Evolutionary conservation across 2,113 vertebrate species (phyloP), one percentile per base, ranked within the genome.

Genomic region (Harpagus bidentatus): DNA sequence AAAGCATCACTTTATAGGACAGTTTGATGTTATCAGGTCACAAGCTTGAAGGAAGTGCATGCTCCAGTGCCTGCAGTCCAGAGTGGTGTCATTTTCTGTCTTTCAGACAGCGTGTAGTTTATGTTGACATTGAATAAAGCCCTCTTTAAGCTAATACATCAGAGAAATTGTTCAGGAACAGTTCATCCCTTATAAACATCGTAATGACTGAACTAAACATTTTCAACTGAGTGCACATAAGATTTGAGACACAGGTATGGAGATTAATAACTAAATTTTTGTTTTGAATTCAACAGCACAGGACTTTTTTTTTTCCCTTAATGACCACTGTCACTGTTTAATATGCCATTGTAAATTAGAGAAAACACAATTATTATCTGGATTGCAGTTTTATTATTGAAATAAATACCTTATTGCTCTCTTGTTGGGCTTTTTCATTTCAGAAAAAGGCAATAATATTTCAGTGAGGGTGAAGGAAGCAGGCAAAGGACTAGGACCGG

Each of bases 131-230:
- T 59, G 52, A 74, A 47, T 32, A 80, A 88, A 82, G 8, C 13
- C 13, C 38, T 95, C 50, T 91, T 72, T 1, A 80, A 77, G 36
- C 6, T 22, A 94, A 40, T 28, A 13, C 34, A 43, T 85, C 65
- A 77, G 66, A 82, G 58, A 95, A 82, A 82, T 69, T 18, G 34
- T 73, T 93, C 62, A 88, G 82, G 63, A 94, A 53, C 47, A 26
- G 29, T 67, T 93, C 16, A 7, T 90, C 62, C 29, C 86, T 81
- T 76, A 58, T 83, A 83, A 94, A 59, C 29, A 70, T 62, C 32
- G 12, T 59, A 82, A 90, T 93, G 62, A 83, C 48, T 88, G 45
- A 92, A 70, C 6, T 5, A 26, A 86, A 70, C 6, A 2, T 95
- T 94, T 87, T 80, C 61, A 69, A 36, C 19, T 40, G 29, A 63